Evolutionary conservation across 2,888 invertebrate species (phyloP).

Genomic region (Palloptera scutellata): DNA sequence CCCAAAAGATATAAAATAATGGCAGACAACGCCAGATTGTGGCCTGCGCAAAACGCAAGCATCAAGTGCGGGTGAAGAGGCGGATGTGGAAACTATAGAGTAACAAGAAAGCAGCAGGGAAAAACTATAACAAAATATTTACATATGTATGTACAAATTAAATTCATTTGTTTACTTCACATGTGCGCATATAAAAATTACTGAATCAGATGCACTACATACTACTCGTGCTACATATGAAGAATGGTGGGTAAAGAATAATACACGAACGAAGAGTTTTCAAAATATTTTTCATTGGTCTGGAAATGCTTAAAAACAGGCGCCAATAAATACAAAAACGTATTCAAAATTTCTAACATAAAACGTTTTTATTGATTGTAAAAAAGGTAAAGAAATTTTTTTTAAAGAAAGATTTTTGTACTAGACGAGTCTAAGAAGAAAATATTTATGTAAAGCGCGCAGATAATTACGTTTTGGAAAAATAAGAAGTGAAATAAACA

Average conservation of each 20-base stretch:
- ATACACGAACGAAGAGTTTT: conserved; percentile 15
- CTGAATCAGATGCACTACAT: neutral
- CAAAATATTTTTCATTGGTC: conserved; percentile 13
- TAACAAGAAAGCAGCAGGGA: neutral
- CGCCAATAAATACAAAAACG: conserved; percentile 8
- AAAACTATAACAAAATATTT: conserved; percentile 11
- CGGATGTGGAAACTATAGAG: neutral
- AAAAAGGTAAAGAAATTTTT: neutral
- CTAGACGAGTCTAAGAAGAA: neutral
- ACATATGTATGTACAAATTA: neutral
- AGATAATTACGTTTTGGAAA: neutral
- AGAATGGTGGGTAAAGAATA: conserved; percentile 10
- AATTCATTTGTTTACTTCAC: conserved; percentile 17
- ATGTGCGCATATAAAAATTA: neutral
- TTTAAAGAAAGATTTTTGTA: neutral
- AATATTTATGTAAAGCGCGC: neutral
- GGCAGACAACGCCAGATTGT: neutral
- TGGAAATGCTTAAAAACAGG: neutral
- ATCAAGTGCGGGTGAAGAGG: neutral
- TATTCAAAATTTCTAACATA: neutral
- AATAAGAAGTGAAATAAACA: conserved; percentile 1
- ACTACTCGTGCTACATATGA: neutral
- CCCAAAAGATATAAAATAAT: neutral
- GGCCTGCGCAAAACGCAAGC: neutral
- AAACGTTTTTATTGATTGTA: conserved; percentile 4